Percentiles rank a stretch among this genome's conserved stretches.
Conservation (phyloP, 2,113 vertebrate genomes). For the Sceloporus tristichus region DNA sequence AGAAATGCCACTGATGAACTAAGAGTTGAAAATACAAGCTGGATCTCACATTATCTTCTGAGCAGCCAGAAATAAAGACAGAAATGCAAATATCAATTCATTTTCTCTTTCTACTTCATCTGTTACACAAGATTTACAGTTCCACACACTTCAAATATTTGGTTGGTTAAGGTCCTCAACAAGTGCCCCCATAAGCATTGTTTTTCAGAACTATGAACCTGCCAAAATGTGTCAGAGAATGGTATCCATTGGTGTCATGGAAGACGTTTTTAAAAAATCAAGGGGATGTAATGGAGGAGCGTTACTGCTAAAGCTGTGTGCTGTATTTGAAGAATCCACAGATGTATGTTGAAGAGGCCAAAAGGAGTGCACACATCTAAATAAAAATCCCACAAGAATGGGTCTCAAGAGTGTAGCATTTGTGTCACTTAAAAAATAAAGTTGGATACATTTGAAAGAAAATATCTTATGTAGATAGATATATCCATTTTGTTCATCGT, state of each 20-base stretch:
- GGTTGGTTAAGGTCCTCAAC: background rate
- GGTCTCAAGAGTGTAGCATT: background rate
- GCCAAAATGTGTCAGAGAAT: too few relatives aligned
- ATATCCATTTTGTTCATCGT: background rate
- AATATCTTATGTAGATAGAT: background rate
- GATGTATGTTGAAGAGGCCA: background rate
- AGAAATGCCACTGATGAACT: slow-evolving; percentile 30
- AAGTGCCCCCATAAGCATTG: background rate
- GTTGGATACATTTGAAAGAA: background rate
- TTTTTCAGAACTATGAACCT: too few relatives aligned
- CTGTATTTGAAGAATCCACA: background rate
- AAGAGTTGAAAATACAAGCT: slow-evolving; percentile 15
- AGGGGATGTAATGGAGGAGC: background rate
- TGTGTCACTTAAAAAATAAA: background rate
- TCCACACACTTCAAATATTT: background rate
- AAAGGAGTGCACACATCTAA: background rate
- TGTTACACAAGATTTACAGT: background rate
- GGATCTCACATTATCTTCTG: background rate
- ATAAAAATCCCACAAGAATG: background rate
- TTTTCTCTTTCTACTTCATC: background rate
- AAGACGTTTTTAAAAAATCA: too few relatives aligned
- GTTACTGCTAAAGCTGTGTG: background rate
- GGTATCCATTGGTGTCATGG: background rate
- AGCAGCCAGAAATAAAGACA: background rate
- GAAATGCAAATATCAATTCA: background rate